Evolutionary conservation across 2,797 vertebrate genomes (phyloP).

Genomic region (Argya squamiceps): DNA sequence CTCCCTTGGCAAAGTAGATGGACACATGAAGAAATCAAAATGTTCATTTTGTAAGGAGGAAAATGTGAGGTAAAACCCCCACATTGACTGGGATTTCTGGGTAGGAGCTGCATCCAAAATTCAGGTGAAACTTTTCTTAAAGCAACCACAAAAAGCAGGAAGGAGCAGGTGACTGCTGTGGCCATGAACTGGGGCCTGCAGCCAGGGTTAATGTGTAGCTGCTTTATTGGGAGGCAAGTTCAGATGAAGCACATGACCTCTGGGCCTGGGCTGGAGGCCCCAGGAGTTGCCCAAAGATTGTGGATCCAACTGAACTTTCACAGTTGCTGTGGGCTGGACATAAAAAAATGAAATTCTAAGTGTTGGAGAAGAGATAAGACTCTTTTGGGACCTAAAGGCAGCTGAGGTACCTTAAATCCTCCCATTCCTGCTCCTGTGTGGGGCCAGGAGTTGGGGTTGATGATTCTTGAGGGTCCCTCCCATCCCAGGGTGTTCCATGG

Average conservation of each 20-base stretch:
- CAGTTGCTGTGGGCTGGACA: not conserved
- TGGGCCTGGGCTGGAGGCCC: not conserved
- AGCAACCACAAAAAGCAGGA: not conserved
- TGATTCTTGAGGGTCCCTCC: not conserved
- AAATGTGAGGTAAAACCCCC: not conserved
- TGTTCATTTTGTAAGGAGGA: not conserved
- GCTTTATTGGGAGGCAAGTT: not conserved
- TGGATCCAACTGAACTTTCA: not conserved
- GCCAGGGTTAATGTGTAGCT: not conserved
- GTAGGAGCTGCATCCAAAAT: not conserved
- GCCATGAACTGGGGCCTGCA: not conserved
- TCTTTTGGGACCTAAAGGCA: not conserved
- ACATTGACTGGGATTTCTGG: not conserved
- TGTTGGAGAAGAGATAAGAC: not conserved
- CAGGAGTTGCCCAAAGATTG: not conserved
- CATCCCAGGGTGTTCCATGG: not conserved
- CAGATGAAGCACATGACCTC: not conserved
- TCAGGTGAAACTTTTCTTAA: not conserved
- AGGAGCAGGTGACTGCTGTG: not conserved
- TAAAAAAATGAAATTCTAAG: not conserved
- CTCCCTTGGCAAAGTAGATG: not conserved
- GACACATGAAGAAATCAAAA: not conserved
- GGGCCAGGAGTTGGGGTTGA: not conserved
- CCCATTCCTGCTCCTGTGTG: not conserved
- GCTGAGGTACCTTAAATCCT: not conserved